Percentiles rank a stretch among this genome's conserved stretches.
phyloP scores from a whole-genome alignment of 2,888 invertebrate species.

The Drosophila incognita region DNA sequence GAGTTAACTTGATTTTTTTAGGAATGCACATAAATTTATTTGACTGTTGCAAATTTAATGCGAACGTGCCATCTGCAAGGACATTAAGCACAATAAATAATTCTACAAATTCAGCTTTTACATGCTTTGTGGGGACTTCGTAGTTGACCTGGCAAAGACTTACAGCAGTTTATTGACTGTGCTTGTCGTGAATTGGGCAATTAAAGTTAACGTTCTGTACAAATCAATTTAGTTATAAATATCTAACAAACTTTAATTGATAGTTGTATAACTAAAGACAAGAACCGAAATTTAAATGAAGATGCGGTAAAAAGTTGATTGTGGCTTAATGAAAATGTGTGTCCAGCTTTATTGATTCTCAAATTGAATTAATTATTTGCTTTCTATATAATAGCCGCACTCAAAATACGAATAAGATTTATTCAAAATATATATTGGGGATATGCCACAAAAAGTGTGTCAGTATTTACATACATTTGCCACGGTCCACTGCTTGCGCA shows the following conservation, averaged over 20 bases:
- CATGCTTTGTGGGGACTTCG: neutral
- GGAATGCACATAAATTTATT: neutral
- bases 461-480: conserved; percentile 48
- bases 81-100: neutral
- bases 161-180: neutral
- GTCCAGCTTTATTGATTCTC: conserved; percentile 25
- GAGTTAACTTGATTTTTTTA: neutral
- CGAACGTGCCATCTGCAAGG: neutral
- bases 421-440: neutral
- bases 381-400: conserved; percentile 22
- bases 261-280: conserved; percentile 13
- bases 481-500: conserved; percentile 23
- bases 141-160: neutral
- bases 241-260: conserved; percentile 24
- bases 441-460: conserved; percentile 33
- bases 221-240: neutral
- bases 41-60: neutral
- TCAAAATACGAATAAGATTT: conserved; percentile 4
- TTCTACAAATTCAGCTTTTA: neutral
- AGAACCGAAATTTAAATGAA: conserved; percentile 11
- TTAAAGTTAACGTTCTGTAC: neutral
- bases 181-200: neutral
- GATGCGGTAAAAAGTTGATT: conserved; percentile 31
- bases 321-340: conserved; percentile 25
- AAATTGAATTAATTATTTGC: conserved; percentile 55